phyloP scores from a whole-genome alignment of 2,113 vertebrate species.

The Hippocampus guttulatus region DNA sequence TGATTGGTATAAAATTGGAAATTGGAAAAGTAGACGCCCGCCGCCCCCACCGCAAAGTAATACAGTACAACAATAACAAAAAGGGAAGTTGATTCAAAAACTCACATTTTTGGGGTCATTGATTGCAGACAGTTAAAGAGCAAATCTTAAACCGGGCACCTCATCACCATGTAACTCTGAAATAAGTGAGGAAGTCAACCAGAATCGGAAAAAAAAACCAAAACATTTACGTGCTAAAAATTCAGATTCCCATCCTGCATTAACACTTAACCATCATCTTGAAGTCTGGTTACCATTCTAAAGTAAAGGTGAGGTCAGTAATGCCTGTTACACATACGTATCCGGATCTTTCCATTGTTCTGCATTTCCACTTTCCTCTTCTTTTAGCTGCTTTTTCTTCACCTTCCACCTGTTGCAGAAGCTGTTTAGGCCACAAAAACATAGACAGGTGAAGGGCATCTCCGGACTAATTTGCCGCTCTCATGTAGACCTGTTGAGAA shows the following conservation, averaged over 20 bases:
- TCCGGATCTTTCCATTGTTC: constrained; percentile 74
- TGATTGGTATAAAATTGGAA: constrained; percentile 25
- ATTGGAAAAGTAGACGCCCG: background rate
- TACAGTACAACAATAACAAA: background rate
- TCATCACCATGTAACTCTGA: background rate
- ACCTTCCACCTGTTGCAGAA: constrained; percentile 79
- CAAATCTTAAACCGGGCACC: background rate
- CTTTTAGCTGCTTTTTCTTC: constrained; percentile 71
- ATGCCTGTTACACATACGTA: constrained; percentile 63
- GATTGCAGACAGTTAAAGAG: constrained; percentile 13
- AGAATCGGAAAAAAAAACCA: background rate
- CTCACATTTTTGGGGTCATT: constrained; percentile 4
- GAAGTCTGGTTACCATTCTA: constrained; percentile 10
- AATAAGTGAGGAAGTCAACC: background rate
- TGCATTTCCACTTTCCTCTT: constrained; percentile 76
- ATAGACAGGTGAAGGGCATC: constrained; percentile 96
- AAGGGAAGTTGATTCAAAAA: background rate
- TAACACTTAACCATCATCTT: background rate
- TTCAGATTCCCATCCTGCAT: background rate
- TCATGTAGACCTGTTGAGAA: constrained; percentile 54
- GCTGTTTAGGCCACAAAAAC: constrained; percentile 91
- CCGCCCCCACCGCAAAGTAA: background rate
- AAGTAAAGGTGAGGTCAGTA: background rate
- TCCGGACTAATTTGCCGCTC: constrained; percentile 53
- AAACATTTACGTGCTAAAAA: background rate